Conservation (phyloP, 2,113 vertebrate species). For the Callopanchax toddi region DNA sequence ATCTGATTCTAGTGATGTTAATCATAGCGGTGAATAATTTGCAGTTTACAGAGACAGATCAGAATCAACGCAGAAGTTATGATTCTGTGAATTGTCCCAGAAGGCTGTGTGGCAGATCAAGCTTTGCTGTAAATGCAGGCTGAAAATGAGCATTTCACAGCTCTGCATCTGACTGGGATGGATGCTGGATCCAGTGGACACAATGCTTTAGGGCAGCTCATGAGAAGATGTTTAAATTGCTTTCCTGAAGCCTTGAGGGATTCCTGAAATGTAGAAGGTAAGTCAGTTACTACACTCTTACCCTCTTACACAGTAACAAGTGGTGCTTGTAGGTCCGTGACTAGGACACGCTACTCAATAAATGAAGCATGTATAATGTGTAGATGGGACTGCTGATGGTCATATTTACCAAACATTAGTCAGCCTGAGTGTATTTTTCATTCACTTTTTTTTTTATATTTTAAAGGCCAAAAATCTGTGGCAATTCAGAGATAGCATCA, state of each 20-base stretch:
- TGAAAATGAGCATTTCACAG: slow-evolving; percentile 67
- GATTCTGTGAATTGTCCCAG: slow-evolving; percentile 39
- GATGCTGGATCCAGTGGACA: slow-evolving; percentile 59
- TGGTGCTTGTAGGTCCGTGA: slow-evolving; percentile 29
- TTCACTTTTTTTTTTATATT: slow-evolving; percentile 17
- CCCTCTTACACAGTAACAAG: slow-evolving; percentile 39
- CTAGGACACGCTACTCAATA: slow-evolving; percentile 19
- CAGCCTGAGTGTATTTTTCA: slow-evolving; percentile 61
- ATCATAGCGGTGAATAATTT: not conserved
- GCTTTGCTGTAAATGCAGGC: slow-evolving; percentile 53
- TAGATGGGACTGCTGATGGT: slow-evolving; percentile 69
- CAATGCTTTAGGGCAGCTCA: slow-evolving; percentile 58
- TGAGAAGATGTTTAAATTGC: slow-evolving; percentile 50
- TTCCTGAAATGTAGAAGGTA: slow-evolving; percentile 66
- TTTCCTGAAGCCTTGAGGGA: slow-evolving; percentile 52
- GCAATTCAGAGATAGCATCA: slow-evolving; percentile 47
- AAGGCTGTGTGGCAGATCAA: slow-evolving; percentile 63
- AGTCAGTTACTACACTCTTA: slow-evolving; percentile 55
- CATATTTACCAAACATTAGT: slow-evolving; percentile 78
- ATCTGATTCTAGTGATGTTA: not conserved
- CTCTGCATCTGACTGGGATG: slow-evolving; percentile 64
- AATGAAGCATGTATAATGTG: slow-evolving; percentile 46
- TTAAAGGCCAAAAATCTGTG: slow-evolving; percentile 35
- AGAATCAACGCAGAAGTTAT: not conserved
- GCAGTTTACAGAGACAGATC: not conserved